Evolutionary conservation across 2,888 invertebrate species (phyloP).

Genomic region (Dryococelus australis): DNA sequence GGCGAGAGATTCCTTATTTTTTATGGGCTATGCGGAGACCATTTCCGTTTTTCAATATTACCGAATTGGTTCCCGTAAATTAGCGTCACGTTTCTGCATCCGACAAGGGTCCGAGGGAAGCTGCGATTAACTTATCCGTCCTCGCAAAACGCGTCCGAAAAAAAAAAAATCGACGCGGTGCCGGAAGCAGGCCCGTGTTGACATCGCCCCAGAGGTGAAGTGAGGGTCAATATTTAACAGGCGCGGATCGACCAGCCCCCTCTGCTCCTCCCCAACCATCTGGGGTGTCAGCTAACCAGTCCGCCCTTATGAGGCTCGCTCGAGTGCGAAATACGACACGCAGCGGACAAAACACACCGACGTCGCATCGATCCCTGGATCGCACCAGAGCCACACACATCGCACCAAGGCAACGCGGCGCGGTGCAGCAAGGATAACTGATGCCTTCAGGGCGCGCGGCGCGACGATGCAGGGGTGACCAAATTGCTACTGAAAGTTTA

Average conservation of each 20-base stretch:
- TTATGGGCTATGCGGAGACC: too few species aligned
- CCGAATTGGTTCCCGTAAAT: too few species aligned
- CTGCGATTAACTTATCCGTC: background rate
- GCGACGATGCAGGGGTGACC: too few species aligned
- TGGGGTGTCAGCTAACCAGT: background rate
- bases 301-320: background rate
- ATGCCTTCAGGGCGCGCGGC: too few species aligned
- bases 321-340: conserved; percentile 23
- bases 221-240: conserved; percentile 26
- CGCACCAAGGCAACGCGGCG: background rate
- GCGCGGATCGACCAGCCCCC: background rate
- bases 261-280: background rate
- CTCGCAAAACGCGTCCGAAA: background rate
- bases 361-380: background rate
- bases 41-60: too few species aligned
- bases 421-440: background rate
- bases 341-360: conserved; percentile 24
- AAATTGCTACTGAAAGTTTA: too few species aligned
- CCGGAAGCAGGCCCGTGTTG: conserved; percentile 5
- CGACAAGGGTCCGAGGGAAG: background rate
- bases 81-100: background rate
- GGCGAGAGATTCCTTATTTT: too few species aligned
- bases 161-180: background rate
- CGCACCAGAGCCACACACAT: background rate
- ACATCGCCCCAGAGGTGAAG: background rate